Base-by-base conservation (phyloP, 2,113 vertebrate genomes). In the Chloropsis cyanopogon region DNA sequence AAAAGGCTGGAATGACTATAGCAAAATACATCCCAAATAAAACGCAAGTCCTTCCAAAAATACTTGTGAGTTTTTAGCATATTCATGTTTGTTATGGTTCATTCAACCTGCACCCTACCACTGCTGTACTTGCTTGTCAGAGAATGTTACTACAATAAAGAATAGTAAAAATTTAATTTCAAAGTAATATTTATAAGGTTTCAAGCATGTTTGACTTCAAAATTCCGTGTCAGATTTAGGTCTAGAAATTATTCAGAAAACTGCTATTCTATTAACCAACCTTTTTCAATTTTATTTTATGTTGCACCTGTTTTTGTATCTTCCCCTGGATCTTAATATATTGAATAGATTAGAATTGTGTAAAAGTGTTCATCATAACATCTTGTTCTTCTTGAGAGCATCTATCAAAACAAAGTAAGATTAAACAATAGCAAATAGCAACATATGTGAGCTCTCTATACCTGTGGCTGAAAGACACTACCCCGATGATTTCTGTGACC, bases 201-300 rank as follows among this genome's bases (percentile, higher is more conserved):
- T 75, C 75, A 31, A 68, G 54, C 21, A 78, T 20, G 26, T 70
- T 63, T 93, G 37, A 54, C 23, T 84, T 81, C 46, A 78, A 86
- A 93, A 65, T 86, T 88, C 35, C 3, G 0, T 71, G 64, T 78
- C 71, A 90, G 41, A 14, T 78, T 93, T 35, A 31, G 25, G 37
- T 81, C 25, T 41, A 90, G 52, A 93, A 93, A 92, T 90, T 17
- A 86, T n/a, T 92, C 64, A 83, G 52, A 82, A 95, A 86, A 52
- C 22, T 56, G 39, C 11, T 37, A 52, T 83, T 88, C 46, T 81
- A 23, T 53, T 92, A 86, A 81, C 2, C 1, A 70, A 5, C 2
- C 7, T 41, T 88, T 93, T 85, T 64, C 63, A 92, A 26, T 88
- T 77, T 86, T 73, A 81, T 47, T 88, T 86, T 85, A 33, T 35